Base-by-base conservation (phyloP, 2,113 vertebrate species). In the Leptocoma aspasia region DNA sequence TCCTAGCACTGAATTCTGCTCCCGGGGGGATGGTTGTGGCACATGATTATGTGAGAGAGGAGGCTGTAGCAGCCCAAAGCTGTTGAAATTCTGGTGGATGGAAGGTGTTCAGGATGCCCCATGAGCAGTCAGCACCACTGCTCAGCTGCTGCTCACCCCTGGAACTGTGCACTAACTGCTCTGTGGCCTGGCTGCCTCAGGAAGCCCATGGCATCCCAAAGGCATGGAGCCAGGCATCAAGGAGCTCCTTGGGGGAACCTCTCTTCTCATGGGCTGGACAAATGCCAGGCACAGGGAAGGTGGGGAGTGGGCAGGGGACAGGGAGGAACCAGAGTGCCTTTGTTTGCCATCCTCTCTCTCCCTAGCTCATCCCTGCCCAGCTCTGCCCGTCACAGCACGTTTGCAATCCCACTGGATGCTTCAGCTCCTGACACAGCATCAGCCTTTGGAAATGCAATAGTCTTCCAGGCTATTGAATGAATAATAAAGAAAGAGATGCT, bases 191-290 rank as follows among this genome's bases (percentile, higher is more conserved):
- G 5, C 7, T 1, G 3, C 71, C 35, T 37, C 33, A 22, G 60
- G n/a, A 50, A 11, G 22, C 44, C 39, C 22, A 2, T 28, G 3
- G 3, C 8, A 5, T 20, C 35, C 42, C 53, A 18, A 53, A 50
- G 53, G 23, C 53, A 28, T 0, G 0, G 37, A 66, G 11, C 30
- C 15, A 21, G 86, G 22, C 0, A 0, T 41, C 19, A 11, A 1
- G 35, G 8, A 75, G 15, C 20, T 37, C 23, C 27, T 12, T 18
- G 49, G 49, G n/a, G n/a, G n/a, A 84, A 3, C 31, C 13, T 11
- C 10, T 10, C 13, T 17, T 49, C 24, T 70, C 47, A 1, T 2
- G 19, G 45, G 22, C 47, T 61, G 56, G 28, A 2, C 37, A 44
- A 61, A 28, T 2, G 1, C 8, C 10, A 2, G 39, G n/a, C 26